Evolutionary conservation across 1,140 invertebrate species (phyloP), one percentile per base, ranked within the genome.

Genomic region (Hylaeus volcanicus): DNA sequence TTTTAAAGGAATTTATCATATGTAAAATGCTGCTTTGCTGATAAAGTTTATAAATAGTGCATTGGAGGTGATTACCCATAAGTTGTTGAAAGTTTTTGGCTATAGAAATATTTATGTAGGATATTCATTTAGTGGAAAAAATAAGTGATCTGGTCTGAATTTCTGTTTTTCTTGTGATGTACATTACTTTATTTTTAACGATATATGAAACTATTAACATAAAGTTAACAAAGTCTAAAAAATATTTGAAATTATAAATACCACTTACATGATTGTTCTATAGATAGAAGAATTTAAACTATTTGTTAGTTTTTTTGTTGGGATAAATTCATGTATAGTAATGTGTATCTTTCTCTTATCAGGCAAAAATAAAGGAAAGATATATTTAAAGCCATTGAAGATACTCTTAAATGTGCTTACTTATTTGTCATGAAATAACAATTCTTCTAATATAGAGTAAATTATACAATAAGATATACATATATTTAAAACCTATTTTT

Each of bases 1-100:
- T 79, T 79, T 74, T 66, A 39, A 79, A 74, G 55, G 26, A 9
- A 64, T 48, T 51, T 58, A 43, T 65, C 26, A 58, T 37, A 15
- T 14, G 5, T 41, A 55, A 55, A 64, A 55, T 53, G 37, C n/a
- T 63, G 8, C 12, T 6, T 63, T 45, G 11, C 0, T 39, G 41
- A n/a, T 48, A 65, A 12, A 65, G 11, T 48, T 56, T 66, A 39
- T 74, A 41, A 56, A 0, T 41, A 2, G 55, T 41, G n/a, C 45
- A 79, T 45, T 3, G 12, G 15, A 12, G 2, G 5, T 15, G 4
- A 39, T 64, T 6, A 56, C 41, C 12, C 14, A 14, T n/a, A 74
- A 58, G 12, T 3, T 12, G 4, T 14, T 45, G 3, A n/a, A 43
- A 15, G 5, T 37, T 48, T 26, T 12, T 71, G 12, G 5, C 5